These are phyloP conservation scores for Pterophyllum scalare DNA, from an alignment of 2,113 vertebrate genomes.

Conservation along the genomic window DNA sequence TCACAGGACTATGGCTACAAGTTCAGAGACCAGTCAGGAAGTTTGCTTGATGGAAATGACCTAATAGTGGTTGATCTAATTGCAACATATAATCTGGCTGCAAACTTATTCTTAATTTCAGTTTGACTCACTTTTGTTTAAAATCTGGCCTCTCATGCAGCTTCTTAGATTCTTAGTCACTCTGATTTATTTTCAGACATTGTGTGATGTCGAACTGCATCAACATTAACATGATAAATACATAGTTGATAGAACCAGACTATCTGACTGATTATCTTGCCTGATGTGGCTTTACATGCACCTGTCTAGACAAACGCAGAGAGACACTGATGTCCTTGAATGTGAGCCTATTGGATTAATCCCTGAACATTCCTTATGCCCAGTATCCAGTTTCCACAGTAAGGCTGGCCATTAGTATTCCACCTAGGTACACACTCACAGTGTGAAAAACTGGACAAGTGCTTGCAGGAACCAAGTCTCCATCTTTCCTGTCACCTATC, in stretches of 20 bases:
- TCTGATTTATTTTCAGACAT: neutral
- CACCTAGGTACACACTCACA: conserved; percentile 11
- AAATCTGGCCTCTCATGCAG: neutral
- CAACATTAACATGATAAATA: neutral
- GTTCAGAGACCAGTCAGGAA: neutral
- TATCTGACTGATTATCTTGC: neutral
- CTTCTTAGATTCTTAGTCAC: neutral
- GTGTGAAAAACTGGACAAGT: conserved; percentile 35
- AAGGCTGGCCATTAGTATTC: conserved; percentile 67
- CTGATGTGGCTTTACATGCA: neutral
- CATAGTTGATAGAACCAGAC: neutral
- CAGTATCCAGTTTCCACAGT: conserved; percentile 33
- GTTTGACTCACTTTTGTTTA: neutral
- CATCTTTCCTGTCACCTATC: neutral
- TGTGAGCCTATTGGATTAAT: neutral
- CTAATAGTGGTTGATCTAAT: neutral
- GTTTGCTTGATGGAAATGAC: neutral
- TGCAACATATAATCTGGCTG: neutral
- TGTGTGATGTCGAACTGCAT: neutral
- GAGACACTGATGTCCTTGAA: neutral
- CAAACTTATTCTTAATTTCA: neutral
- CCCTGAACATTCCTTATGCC: conserved; percentile 38
- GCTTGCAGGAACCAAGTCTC: conserved; percentile 26
- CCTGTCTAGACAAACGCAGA: conserved; percentile 8
- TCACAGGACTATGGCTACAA: neutral